Percentiles rank a stretch among this genome's conserved stretches.
Conservation (phyloP, 2,888 invertebrate species). For the Calliopum simillimum region DNA sequence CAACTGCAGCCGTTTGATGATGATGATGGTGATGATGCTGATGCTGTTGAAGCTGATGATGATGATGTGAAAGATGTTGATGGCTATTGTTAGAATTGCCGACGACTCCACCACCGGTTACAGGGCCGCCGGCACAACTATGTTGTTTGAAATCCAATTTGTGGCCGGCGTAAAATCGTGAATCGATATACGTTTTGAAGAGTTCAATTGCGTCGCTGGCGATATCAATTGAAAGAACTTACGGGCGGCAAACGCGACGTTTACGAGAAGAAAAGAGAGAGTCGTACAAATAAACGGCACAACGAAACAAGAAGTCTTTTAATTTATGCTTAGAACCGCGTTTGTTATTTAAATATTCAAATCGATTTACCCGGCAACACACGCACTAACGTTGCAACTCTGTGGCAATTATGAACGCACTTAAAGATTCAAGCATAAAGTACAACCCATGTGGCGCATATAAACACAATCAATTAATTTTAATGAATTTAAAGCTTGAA, state of each 20-base stretch:
- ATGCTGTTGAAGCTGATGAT: constrained; percentile 35
- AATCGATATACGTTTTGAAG: constrained; percentile 67
- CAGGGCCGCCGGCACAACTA: constrained; percentile 76
- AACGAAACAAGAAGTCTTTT: too few relatives aligned
- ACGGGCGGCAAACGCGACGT: background rate
- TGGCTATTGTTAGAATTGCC: constrained; percentile 53
- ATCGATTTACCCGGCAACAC: too few relatives aligned
- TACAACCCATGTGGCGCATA: too few relatives aligned
- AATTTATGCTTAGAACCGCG: too few relatives aligned
- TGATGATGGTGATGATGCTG: constrained; percentile 36
- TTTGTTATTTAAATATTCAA: too few relatives aligned
- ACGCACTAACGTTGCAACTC: too few relatives aligned
- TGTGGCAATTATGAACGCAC: too few relatives aligned
- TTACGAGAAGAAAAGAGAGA: background rate
- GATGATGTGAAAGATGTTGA: constrained; percentile 36
- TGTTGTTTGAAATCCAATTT: constrained; percentile 89
- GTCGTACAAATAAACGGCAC: too few relatives aligned
- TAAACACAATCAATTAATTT: constrained; percentile 39
- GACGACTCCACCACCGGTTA: constrained; percentile 68
- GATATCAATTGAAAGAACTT: constrained; percentile 56
- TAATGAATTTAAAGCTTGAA: background rate
- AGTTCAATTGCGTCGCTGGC: constrained; percentile 66
- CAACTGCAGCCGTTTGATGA: constrained; percentile 36
- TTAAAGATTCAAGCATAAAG: too few relatives aligned
- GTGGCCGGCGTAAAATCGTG: constrained; percentile 73